Base-by-base conservation (phyloP, 2,113 vertebrate species). In the Patagioenas fasciata region DNA sequence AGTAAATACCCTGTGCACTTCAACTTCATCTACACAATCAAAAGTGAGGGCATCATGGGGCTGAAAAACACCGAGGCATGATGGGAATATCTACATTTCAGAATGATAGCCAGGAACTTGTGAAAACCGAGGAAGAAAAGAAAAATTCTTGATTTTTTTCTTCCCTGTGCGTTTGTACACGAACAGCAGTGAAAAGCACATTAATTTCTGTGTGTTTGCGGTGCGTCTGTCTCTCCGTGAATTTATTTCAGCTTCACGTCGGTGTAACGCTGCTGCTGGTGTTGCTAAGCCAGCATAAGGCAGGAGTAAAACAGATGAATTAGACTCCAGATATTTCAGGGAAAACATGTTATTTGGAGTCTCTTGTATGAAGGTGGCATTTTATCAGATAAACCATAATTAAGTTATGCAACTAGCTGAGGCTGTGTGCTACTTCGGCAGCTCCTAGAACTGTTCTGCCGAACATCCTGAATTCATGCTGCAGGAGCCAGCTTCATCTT, bases 1-100 rank as follows among this genome's bases (percentile, higher is more conserved):
- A 98, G 99, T 98, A 99, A 99, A 99, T 98, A 99, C 98, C 98
- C 98, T 98, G 97, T 98, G 95, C 98, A 98, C 98, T 97, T 97
- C 98, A 98, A 94, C 98, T 97, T 98, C 98, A 98, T 98, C 97
- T 97, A 95, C 97, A 97, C 98, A 97, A 97, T 98, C 97, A 97
- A 98, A 97, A 98, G 97, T 90, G 95, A 98, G 98, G 98, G 97
- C 98, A 98, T 98, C 97, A 80, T 95, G 96, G 98, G 98, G 97
- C 97, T 97, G 91, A 54, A 95, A 97, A 97, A 96, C 98, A 97
- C 96, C 31, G 20, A 97, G 93, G 98, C 97, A 97, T 98, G 98
- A 97, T 97, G 98, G 98, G 97, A 98, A 98, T 96, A 98, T 97
- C 98, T 97, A 97, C 97, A 96, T 97, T 97, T 97, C 97, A 96